Conservation (phyloP, 2,888 invertebrate species). For the Acronicta psi region DNA sequence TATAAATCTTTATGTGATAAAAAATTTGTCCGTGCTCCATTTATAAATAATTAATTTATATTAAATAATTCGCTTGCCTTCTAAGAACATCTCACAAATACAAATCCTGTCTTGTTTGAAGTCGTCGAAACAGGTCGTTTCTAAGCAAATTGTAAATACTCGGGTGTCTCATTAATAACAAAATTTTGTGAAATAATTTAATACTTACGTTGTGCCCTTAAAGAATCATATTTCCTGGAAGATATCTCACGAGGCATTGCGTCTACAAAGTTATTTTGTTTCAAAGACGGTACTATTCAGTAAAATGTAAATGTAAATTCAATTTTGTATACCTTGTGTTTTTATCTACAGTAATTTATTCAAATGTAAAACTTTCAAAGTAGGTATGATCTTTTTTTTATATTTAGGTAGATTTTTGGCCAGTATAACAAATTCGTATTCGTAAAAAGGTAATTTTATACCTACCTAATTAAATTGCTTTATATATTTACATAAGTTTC, state of each 20-base stretch:
- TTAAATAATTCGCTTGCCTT: background rate
- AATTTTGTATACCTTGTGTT: slow-evolving; percentile 46
- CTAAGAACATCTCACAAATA: background rate
- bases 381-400: too few species aligned
- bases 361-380: slow-evolving; percentile 17
- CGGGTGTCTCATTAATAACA: slow-evolving; percentile 44
- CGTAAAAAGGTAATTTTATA: too few species aligned
- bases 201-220: slow-evolving; percentile 50
- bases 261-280: slow-evolving; percentile 61
- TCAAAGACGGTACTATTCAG: slow-evolving; percentile 59
- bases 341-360: slow-evolving; percentile 36
- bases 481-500: too few species aligned
- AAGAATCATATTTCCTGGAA: slow-evolving; percentile 59
- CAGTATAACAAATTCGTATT: too few species aligned
- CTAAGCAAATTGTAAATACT: slow-evolving; percentile 14
- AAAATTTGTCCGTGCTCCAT: too few species aligned
- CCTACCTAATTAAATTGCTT: too few species aligned
- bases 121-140: slow-evolving; percentile 9
- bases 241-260: slow-evolving; percentile 55
- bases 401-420: too few species aligned
- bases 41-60: too few species aligned
- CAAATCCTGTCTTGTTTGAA: slow-evolving; percentile 1
- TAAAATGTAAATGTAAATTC: slow-evolving; percentile 59
- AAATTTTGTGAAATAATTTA: slow-evolving; percentile 56
- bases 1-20: too few species aligned